Evolutionary conservation across 92 coral and sea anemone genomes (phyloP), one percentile per base, ranked within the genome.

Genomic region (Porites rus): DNA sequence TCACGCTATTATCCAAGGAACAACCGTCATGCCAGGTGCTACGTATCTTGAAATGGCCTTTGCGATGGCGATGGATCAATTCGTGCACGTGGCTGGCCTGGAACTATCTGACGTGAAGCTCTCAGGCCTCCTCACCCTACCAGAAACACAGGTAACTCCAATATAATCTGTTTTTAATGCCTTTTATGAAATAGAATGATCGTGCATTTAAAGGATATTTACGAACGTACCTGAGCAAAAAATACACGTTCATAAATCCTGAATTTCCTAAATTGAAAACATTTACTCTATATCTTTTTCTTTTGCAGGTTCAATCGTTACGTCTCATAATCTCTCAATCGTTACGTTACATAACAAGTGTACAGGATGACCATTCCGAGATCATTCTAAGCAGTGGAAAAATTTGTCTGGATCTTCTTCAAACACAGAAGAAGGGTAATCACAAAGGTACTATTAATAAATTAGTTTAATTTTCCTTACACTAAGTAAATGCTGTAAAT

Each of bases 1-100:
- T 51, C 98, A 96, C 67, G 93, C 87, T 11, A 88, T 96, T 51
- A 77, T 75, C 54, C 93, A 94, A 73, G 96, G 93, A 51, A 92
- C 94, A 50, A 69, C 94, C 16, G 95, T 96, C 59, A 90, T 96
- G 83, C 98, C 98, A 11, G 98, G 96, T 17, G 92, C 96, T 18
- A 83, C 93, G n/a, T 94, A 86, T 79, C 84, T 96, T 14, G 98
- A 96, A 69, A 94, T 94, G 98, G 96, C 93, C 22, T 67, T 96
- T 86, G 98, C 98, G 10, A 90, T 96, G 96, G 94, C 88, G 2
- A 84, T 76, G 46, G 93, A 96, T 38, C 82, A 74, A 72, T 96
- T 81, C 71, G 84, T 75, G 25, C 50, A 78, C 53, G 72, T 86
- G 14, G 62, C 79, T 3, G 88, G 92, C 4, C 51, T 95, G 25